Base-by-base conservation (phyloP, 2,888 invertebrate genomes). In the Tuberolachnus salignus region DNA sequence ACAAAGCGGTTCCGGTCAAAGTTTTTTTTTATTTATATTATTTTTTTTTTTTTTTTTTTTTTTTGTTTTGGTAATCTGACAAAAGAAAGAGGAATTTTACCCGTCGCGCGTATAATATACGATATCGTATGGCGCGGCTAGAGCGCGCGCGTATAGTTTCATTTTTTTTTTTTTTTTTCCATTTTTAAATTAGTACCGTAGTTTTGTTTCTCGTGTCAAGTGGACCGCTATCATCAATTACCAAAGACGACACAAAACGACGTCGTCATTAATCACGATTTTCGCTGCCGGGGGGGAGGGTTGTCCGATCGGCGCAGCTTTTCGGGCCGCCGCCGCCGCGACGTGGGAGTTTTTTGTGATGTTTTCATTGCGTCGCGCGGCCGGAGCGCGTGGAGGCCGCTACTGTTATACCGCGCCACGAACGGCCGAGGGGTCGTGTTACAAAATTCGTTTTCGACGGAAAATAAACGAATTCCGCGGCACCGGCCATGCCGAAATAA, bases 221-320 rank as follows among this genome's bases (percentile, higher is more conserved):
- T 78, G 69, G 69, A 69, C 78, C 78, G 59, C 78, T 59, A 78
- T 78, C 78, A 78, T 78, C 78, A 78, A 78, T 78, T 78, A 78
- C 69, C 78, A 69, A 78, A 78, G 69, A 78, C 59, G 78, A 78
- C 78, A 78, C 59, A 51, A 51, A 69, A 78, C 78, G 78, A 78
- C 69, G 64, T 42, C 49, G 78, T 78, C 78, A 78, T 78, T 78
- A 69, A 78, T 78, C 78, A 78, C 69, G 57, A 69, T 67, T 78
- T 78, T 78, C 26, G 78, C 57, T 42, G 78, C 51, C 49, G 69
- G 66, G 51, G n/a, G 16, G n/a, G 67, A 49, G 78, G 67, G 57
- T 69, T 75, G 75, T 75, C 75, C 66, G 66, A 66, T 75, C 75
- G 75, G 66, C 26, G 66, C 55, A 13, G 66, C 66, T 34, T 34